These are phyloP conservation scores for Callyntrura sp. DNA, from an alignment of 2,888 invertebrate genomes.

Conservation along the genomic window DNA sequence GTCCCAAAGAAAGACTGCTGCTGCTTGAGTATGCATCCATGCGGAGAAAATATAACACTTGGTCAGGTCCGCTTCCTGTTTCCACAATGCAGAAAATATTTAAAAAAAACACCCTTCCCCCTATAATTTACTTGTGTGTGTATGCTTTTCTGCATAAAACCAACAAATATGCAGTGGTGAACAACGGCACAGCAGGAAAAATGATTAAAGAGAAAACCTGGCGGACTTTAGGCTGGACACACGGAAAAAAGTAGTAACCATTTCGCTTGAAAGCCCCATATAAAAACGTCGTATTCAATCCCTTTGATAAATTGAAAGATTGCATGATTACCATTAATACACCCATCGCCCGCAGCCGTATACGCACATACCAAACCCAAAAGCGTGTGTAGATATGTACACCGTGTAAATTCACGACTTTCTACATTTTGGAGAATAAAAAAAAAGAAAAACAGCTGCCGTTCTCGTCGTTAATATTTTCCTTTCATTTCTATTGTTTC, in stretches of 20 bases:
- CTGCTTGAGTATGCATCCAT: background rate
- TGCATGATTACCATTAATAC: constrained; percentile 31
- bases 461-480: too few relatives aligned
- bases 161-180: background rate
- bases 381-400: too few relatives aligned
- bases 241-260: constrained; percentile 19
- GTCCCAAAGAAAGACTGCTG: constrained; percentile 25
- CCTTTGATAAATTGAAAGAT: constrained; percentile 42
- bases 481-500: too few relatives aligned
- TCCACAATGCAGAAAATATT: background rate
- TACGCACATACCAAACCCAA: too few relatives aligned
- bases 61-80: background rate
- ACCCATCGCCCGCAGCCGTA: background rate
- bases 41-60: background rate
- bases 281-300: background rate
- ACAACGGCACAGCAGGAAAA: background rate
- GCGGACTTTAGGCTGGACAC: background rate
- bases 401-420: background rate
- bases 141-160: background rate
- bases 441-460: too few relatives aligned
- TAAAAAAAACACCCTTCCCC: too few relatives aligned
- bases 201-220: background rate
- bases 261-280: background rate
- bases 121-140: background rate
- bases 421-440: too few relatives aligned